Percentiles rank a stretch among this genome's conserved stretches.
Conservation (phyloP, 2,797 vertebrate genomes). For the Lepus oiostolus region DNA sequence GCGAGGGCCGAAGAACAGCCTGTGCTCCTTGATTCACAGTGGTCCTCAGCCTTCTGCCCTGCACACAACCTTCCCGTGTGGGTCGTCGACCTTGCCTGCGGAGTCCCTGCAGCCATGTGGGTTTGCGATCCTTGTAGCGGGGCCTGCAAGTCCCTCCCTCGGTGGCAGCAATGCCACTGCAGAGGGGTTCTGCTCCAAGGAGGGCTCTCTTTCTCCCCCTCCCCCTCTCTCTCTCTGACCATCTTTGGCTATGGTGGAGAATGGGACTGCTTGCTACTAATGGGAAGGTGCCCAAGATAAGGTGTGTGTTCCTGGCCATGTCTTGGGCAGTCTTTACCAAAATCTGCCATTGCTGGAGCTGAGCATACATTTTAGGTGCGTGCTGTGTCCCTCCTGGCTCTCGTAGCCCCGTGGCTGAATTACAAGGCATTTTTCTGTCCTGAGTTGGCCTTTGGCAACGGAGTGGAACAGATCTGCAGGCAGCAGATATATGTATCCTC, state of each 20-base stretch:
- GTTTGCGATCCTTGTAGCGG: not conserved
- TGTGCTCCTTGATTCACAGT: accelerated
- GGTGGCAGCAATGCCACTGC: accelerated
- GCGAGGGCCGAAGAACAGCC: not conserved
- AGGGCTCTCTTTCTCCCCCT: accelerated
- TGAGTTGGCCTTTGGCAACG: not conserved
- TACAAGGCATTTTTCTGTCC: not conserved
- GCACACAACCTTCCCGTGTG: not conserved
- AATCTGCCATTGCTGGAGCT: not conserved
- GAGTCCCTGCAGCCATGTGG: not conserved
- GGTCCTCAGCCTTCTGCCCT: not conserved
- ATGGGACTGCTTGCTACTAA: not conserved
- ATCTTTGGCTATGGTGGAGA: accelerated
- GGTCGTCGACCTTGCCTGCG: not conserved
- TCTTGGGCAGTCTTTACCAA: not conserved
- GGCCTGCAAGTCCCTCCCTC: not conserved
- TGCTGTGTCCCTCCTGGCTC: not conserved
- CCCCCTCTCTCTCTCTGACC: too few species aligned
- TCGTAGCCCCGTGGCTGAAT: not conserved
- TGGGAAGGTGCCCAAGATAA: not conserved
- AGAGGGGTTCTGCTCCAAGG: not conserved
- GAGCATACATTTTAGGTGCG: not conserved
- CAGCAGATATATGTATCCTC: not conserved
- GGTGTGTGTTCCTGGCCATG: not conserved
- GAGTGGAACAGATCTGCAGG: not conserved